Conservation (phyloP, 1,140 invertebrate genomes). For the Ooceraea biroi region DNA sequence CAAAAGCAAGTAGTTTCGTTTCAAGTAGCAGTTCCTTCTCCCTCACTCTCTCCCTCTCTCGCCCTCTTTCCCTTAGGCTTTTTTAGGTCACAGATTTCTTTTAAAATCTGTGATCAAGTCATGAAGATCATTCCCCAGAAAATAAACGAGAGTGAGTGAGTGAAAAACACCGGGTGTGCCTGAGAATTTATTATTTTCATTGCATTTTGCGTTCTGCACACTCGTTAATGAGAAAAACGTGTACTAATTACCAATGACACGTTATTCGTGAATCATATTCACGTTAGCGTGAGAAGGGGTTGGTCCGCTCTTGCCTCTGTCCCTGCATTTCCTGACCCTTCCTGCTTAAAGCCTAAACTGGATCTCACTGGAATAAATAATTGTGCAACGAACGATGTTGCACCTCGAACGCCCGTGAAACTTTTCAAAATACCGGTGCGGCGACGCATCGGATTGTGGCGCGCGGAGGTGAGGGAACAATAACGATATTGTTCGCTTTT, state of each 20-base stretch:
- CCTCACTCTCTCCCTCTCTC: neutral
- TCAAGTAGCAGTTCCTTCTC: conserved; percentile 27
- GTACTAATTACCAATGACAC: no score
- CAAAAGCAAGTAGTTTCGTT: conserved; percentile 54
- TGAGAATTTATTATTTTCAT: neutral
- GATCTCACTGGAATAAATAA: conserved; percentile 29
- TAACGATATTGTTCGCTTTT: conserved; percentile 79
- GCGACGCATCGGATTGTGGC: neutral
- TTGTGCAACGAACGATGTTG: conserved; percentile 25
- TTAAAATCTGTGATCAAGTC: neutral
- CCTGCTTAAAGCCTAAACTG: no score
- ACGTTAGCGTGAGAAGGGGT: no score
- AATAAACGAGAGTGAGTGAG: neutral
- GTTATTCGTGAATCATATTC: no score
- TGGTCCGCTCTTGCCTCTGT: no score
- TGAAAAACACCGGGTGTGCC: neutral
- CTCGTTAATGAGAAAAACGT: no score
- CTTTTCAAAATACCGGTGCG: conserved; percentile 29
- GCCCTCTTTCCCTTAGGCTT: neutral
- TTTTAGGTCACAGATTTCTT: conserved; percentile 25
- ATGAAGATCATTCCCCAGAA: conserved; percentile 24
- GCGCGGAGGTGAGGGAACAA: conserved; percentile 69
- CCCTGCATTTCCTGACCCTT: no score
- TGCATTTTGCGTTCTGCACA: no score
- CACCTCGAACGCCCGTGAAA: conserved; percentile 32